Base-by-base conservation (phyloP, 2,888 invertebrate genomes). In the Sturmia bella region DNA sequence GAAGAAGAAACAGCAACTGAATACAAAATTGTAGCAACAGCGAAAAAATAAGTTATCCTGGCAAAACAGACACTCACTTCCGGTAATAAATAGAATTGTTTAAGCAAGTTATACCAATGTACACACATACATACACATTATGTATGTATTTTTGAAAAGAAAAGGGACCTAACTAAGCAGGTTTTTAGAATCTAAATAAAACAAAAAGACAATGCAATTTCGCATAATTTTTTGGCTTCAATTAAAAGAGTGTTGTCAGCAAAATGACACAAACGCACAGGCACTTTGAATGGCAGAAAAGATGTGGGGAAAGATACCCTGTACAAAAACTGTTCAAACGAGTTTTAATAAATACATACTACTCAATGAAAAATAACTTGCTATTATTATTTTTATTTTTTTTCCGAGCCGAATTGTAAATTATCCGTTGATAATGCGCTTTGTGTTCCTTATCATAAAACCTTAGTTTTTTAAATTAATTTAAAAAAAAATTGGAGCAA, bases 141-240 rank as follows among this genome's bases (percentile, higher is more conserved):
- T n/a, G 15, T 54, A n/a, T 56, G n/a, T n/a, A 15, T 24, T 27
- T 24, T 27, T 41, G 24, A 5, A 4, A 52, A 12, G 45, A 45
- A 17, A 37, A 56, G 37, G 63, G 56, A 56, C 3, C 17, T 13
- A 41, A 59, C 50, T 13, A 13, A 52, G 59, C 56, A 75, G 41
- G 50, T 66, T 64, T 56, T 52, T 19, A 27, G 27, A 69, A 56
- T 48, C 56, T 2, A 54, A 59, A 43, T 52, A 50, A 24, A 66
- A 43, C 68, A 79, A 76, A 85, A 87, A 88, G 87, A 89, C 89
- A 89, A 89, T 89, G 87, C 89, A 88, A 87, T 89, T 89, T 89
- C 86, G 85, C 85, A 86, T 88, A 89, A 89, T 88, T 87, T 87
- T 86, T 85, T 85, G 86, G 89, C 89, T 89, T 89, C 89, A 89